Evolutionary conservation across 1,140 invertebrate genomes (phyloP).

Genomic region (Triops longicaudatus): DNA sequence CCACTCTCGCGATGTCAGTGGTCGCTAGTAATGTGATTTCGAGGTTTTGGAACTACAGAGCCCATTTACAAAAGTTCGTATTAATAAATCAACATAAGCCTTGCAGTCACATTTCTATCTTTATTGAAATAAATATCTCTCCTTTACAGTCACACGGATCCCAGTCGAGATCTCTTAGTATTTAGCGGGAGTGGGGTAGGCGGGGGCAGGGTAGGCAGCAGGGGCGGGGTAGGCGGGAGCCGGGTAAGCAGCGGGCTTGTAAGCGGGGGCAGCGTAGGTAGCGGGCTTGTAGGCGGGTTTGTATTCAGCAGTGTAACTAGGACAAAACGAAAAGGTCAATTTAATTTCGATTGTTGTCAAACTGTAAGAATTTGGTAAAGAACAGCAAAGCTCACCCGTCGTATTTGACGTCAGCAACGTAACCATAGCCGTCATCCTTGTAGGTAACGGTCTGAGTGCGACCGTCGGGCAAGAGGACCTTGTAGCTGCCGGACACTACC

Average conservation of each 20-base stretch:
- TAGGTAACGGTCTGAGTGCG: conserved; percentile 34
- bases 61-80: no score
- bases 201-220: conserved; percentile 9
- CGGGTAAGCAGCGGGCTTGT: conserved; percentile 10
- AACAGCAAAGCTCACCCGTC: conserved; percentile 33
- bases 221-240: conserved; percentile 16
- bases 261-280: not conserved
- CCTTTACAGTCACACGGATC: not conserved
- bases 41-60: no score
- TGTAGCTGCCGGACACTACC: conserved; percentile 31
- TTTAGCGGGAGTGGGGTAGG: not conserved
- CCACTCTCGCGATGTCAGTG: no score
- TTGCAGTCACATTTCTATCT: not conserved
- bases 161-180: not conserved
- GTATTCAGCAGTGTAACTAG: not conserved
- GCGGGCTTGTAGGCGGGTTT: conserved; percentile 28
- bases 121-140: not conserved
- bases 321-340: not conserved
- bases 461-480: conserved; percentile 33
- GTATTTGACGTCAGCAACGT: conserved; percentile 34
- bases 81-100: no score
- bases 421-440: conserved; percentile 32
- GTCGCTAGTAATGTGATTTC: no score
- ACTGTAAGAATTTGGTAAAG: not conserved
- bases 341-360: not conserved